Evolutionary conservation across 2,888 invertebrate species (phyloP), one percentile per base, ranked within the genome.

Genomic region (Pseudococcus longispinus): DNA sequence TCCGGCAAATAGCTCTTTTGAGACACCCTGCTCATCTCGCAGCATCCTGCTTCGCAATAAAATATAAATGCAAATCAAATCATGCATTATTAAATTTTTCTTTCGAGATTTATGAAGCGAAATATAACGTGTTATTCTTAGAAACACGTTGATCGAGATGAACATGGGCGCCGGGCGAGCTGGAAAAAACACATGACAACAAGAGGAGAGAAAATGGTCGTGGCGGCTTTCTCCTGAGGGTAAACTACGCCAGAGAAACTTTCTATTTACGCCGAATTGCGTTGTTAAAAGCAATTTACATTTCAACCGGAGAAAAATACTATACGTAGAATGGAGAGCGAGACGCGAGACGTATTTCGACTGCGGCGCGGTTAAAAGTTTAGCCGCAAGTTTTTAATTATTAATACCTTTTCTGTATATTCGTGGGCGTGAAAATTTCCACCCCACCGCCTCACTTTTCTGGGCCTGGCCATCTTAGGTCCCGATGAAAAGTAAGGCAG

Each of bases 51-150:
- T 6, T 51, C 51, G 51, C 74, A 37, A 32, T 74, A 74, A 74
- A 74, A 74, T 37, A 74, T 74, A 74, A 60, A 74, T n/a, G 74
- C 74, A 26, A 65, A 65, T 65, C 65, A 65, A 65, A 65, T 65
- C 32, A 74, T 37, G 74, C 74, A 74, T 74, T 32, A 74, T 74
- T 74, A 74, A 74, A 74, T 74, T 37, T 74, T 74, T n/a, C 74
- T 32, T 74, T 32, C 37, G 32, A 37, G 37, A 74, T 74, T 74
- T 74, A 74, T 74, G 51, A 51, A 8, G 51, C 51, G n/a, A 37
- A 74, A 74, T 65, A 65, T 65, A 65, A 65, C 51, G 51, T 26
- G 65, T 37, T 74, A 74, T 74, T 74, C 65, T 65, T 51, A n/a
- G 51, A 51, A 51, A n/a, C 15, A 51, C 18, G 51, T 4, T 15